A percentile compares a stretch with the other conserved stretches of the same genome.
phyloP scores from a whole-genome alignment of 2,888 invertebrate species.

The Parnassius orleans region DNA sequence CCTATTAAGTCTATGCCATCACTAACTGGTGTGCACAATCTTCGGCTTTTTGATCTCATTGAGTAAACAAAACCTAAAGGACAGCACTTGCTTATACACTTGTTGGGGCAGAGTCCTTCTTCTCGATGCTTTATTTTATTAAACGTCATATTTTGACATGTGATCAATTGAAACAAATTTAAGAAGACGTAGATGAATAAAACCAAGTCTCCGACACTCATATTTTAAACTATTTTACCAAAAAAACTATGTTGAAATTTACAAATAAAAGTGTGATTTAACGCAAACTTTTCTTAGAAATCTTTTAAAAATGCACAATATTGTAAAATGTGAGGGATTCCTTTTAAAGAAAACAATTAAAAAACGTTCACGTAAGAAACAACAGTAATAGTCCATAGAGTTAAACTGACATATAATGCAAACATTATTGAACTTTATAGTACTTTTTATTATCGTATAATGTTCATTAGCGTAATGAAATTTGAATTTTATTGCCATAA shows the following conservation, averaged over 20 bases:
- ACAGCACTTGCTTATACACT: slow-evolving; percentile 52
- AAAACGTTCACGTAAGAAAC: too few relatives aligned
- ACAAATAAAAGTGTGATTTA: too few relatives aligned
- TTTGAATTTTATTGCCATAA: slow-evolving; percentile 18
- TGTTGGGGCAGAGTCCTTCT: slow-evolving; percentile 27
- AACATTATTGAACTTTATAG: slow-evolving; percentile 5
- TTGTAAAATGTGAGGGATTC: too few relatives aligned
- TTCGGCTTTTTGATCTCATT: slow-evolving; percentile 14
- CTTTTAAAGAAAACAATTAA: too few relatives aligned
- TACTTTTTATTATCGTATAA: neutral
- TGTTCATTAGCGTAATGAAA: slow-evolving; percentile 22
- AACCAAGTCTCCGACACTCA: too few relatives aligned
- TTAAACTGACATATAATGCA: slow-evolving; percentile 12
- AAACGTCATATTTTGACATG: slow-evolving; percentile 9
- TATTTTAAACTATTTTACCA: neutral
- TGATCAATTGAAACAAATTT: neutral
- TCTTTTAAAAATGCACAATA: too few relatives aligned
- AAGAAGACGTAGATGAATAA: slow-evolving; percentile 1
- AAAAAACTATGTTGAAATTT: too few relatives aligned
- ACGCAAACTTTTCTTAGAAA: too few relatives aligned
- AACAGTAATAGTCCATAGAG: neutral
- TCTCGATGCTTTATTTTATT: slow-evolving; percentile 30
- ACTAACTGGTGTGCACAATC: slow-evolving; percentile 23
- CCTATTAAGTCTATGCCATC: slow-evolving; percentile 27
- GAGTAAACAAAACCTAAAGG: slow-evolving; percentile 38